phyloP scores from a whole-genome alignment of 2,797 vertebrate species.

The Champsocephalus gunnari region DNA sequence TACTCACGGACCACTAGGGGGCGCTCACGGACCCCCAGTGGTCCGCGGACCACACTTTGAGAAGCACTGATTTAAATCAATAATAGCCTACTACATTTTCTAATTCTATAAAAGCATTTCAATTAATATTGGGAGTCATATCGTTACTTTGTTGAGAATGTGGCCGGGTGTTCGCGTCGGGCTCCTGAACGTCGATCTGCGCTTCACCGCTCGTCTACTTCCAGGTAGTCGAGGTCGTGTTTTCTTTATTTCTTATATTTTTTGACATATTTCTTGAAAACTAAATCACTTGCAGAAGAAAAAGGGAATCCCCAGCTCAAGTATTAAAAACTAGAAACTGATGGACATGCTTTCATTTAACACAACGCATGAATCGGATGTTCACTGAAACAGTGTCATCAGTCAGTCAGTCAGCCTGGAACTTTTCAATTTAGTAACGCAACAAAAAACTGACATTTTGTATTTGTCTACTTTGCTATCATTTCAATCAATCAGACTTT shows the following conservation, averaged over 20 bases:
- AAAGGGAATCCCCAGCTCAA: not conserved
- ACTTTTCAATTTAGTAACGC: not conserved
- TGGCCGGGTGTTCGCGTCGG: no score
- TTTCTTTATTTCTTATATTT: conserved; percentile 1
- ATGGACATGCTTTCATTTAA: conserved; percentile 11
- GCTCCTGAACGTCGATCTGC: no score
- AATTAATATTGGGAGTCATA: no score
- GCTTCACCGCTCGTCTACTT: not conserved
- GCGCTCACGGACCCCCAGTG: no score
- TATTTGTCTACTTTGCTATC: not conserved
- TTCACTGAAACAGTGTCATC: conserved; percentile 13
- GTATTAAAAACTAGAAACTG: conserved; percentile 1
- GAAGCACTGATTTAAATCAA: no score
- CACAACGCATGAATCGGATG: not conserved
- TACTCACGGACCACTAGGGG: no score
- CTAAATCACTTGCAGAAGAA: conserved; percentile 25
- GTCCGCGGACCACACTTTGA: no score
- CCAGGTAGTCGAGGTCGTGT: conserved; percentile 7
- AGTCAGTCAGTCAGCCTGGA: not conserved
- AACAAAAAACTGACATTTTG: not conserved
- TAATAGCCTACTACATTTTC: no score
- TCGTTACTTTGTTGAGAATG: no score
- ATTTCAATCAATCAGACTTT: no score
- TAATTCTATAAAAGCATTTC: no score
- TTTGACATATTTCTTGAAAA: conserved; percentile 21